A percentile compares a stretch with the other conserved stretches of the same genome.
These are phyloP conservation scores for Pangasius macronema DNA, from an alignment of 2,797 vertebrate genomes.

Conservation along the genomic window DNA sequence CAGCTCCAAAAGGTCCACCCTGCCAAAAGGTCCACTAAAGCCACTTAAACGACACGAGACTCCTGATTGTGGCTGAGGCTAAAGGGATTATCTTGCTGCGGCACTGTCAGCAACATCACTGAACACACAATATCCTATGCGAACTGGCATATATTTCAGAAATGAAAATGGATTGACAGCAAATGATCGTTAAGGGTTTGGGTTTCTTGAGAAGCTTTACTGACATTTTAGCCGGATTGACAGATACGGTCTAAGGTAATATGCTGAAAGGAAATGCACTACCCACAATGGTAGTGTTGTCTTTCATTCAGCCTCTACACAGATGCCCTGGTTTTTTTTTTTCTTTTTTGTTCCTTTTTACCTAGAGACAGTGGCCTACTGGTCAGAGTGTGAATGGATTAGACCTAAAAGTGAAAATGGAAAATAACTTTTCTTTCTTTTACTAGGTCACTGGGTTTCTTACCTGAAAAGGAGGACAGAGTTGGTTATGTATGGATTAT, in stretches of 20 bases:
- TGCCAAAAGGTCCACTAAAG: neutral
- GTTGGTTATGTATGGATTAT: neutral
- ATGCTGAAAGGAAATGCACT: conserved; percentile 1
- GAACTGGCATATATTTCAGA: neutral
- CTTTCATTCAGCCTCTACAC: neutral
- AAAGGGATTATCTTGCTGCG: neutral
- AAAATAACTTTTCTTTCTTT: conserved; percentile 16
- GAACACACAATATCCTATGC: neutral
- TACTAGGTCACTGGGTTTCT: conserved; percentile 1
- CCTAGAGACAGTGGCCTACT: neutral
- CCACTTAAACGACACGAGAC: neutral
- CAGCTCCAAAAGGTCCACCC: neutral
- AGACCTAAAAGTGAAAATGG: neutral
- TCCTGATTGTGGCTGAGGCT: neutral
- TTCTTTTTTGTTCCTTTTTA: neutral
- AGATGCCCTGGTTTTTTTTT: neutral
- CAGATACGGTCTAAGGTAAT: neutral
- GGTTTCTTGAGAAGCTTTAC: conserved; percentile 18
- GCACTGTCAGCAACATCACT: neutral
- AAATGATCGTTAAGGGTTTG: neutral
- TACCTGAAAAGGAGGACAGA: neutral
- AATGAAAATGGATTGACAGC: conserved; percentile 17
- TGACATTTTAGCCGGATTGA: conserved; percentile 6
- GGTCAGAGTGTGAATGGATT: neutral
- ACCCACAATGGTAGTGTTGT: neutral